Evolutionary conservation across 1,140 invertebrate species (phyloP).

Genomic region (Ephestia elutella): DNA sequence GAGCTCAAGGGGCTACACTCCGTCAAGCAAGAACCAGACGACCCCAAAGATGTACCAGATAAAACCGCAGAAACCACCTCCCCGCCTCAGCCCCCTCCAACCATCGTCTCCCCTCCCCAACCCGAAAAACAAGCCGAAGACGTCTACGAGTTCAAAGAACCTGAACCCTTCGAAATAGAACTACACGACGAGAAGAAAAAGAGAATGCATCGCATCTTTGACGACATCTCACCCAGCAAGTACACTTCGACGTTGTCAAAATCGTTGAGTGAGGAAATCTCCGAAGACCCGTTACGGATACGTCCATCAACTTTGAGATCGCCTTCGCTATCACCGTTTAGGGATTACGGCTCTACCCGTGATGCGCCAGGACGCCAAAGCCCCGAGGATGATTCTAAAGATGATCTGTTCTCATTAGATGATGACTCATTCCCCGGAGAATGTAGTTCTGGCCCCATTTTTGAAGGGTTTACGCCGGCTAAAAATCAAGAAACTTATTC

Average conservation of each 20-base stretch:
- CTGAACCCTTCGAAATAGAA: slow-evolving; percentile 89
- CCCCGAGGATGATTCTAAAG: slow-evolving; percentile 76
- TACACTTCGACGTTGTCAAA: slow-evolving; percentile 63
- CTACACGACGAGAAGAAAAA: slow-evolving; percentile 79
- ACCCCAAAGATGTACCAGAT: slow-evolving; percentile 56
- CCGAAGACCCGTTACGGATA: slow-evolving; percentile 48
- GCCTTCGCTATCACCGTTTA: slow-evolving; percentile 63
- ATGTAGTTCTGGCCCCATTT: slow-evolving; percentile 64
- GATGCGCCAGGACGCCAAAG: slow-evolving; percentile 41
- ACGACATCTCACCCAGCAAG: slow-evolving; percentile 72
- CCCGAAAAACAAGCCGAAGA: slow-evolving; percentile 77
- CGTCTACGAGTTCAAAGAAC: slow-evolving; percentile 92
- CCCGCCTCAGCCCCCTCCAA: slow-evolving; percentile 22
- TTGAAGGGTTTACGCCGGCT: slow-evolving; percentile 72
- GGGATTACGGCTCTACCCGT: slow-evolving; percentile 55
- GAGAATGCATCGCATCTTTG: slow-evolving; percentile 74
- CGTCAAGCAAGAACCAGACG: slow-evolving; percentile 65
- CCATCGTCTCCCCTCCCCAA: slow-evolving; percentile 41
- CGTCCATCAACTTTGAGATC: slow-evolving; percentile 56
- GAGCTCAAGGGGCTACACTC: slow-evolving; percentile 85
- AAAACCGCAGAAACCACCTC: slow-evolving; percentile 32
- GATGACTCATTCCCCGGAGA: slow-evolving; percentile 75
- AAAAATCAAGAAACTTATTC: slow-evolving; percentile 73
- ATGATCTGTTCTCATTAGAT: slow-evolving; percentile 75
- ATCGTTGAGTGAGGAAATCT: slow-evolving; percentile 65